phyloP scores from a whole-genome alignment of 2,797 vertebrate genomes.

The Sciurus carolinensis region DNA sequence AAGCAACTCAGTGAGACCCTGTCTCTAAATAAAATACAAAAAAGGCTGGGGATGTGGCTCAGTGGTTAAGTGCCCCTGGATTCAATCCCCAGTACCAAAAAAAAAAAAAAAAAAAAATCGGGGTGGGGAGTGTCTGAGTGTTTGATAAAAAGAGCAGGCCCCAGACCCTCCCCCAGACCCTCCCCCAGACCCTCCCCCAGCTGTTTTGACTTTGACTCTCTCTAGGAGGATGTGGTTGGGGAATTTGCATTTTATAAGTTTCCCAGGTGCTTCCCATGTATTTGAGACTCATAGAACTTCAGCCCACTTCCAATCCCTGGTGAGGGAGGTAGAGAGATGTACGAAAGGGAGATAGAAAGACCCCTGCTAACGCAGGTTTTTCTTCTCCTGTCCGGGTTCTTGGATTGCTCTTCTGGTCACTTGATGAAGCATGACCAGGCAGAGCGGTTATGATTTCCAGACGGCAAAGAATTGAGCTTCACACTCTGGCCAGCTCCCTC shows the following conservation, averaged over 20 bases:
- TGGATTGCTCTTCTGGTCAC: neutral
- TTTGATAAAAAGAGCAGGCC: constrained; percentile 12
- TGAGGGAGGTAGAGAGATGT: neutral
- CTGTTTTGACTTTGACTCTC: constrained; percentile 32
- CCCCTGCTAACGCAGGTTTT: accelerated
- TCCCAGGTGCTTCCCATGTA: neutral
- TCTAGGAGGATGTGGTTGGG: neutral
- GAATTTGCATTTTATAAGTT: constrained; percentile 54
- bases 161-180: neutral
- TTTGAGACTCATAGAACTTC: constrained; percentile 12
- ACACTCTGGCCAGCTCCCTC: constrained; percentile 1
- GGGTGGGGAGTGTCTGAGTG: neutral
- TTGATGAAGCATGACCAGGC: neutral
- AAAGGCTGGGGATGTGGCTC: too few relatives aligned
- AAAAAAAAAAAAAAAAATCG: too few relatives aligned
- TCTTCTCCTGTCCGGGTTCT: neutral
- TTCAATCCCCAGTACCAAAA: too few relatives aligned
- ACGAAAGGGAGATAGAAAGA: neutral
- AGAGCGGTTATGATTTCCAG: constrained; percentile 22
- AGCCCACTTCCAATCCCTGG: neutral
- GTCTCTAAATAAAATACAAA: too few relatives aligned
- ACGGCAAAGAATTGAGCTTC: neutral
- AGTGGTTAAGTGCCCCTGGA: too few relatives aligned
- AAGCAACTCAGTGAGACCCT: too few relatives aligned
- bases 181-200: neutral